Evolutionary conservation across 2,888 invertebrate species (phyloP), one percentile per base, ranked within the genome.

Genomic region (Hipparchia semele): DNA sequence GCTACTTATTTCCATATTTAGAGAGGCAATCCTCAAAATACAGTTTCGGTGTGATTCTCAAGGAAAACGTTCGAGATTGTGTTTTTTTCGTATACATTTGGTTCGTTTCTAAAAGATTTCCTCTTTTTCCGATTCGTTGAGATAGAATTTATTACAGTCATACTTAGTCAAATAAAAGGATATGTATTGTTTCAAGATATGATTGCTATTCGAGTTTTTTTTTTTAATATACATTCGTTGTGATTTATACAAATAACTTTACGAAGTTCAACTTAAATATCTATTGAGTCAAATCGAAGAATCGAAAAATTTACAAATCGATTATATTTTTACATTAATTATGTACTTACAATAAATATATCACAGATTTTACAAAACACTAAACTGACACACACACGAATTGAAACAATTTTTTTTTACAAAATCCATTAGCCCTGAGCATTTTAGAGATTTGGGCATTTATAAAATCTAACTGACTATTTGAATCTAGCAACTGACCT

Each of bases 321-420:
- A 81, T 83, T 86, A 89, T 77, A 85, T 81, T 86, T 91, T 85
- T 92, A 91, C 90, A 92, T 85, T 76, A 78, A 81, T 58, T 87
- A 23, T 23, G 23, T 23, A 87, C 92, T 94, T 93, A 93, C 87
- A 90, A 91, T 93, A 94, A 92, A 93, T 94, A 93, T 94, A 94
- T 94, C 94, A 94, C 94, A 94, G 94, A 93, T 91, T 90, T 88
- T 92, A 94, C 91, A 92, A 90, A 88, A 91, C 87, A 89, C 85
- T 73, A 82, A 87, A 83, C 13, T 10, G 56, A 75, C 77, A 86
- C 84, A 84, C 81, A 83, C 80, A 85, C 79, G 76, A 80, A 78
- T 74, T 68, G 49, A 58, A 71, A 51, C 64, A 65, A 64, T 49
- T 82, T 65, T 82, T 65, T 79, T 80, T 78, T 80, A 83, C 80